Conservation (phyloP, 2,113 vertebrate genomes). For the Parus major region DNA sequence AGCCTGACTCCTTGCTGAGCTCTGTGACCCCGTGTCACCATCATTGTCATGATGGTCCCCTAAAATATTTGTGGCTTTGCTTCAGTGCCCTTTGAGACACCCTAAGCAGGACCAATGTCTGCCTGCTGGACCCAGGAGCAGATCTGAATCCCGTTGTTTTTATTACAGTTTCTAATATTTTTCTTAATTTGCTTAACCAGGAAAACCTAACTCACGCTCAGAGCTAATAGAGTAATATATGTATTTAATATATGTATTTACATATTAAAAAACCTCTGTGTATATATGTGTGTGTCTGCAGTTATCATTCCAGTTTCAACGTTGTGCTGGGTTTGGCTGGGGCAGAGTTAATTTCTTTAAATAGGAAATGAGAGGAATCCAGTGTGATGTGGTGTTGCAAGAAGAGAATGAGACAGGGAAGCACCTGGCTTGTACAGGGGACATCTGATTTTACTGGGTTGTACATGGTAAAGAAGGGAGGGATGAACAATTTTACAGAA, state of each 20-base stretch:
- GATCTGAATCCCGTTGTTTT: neutral
- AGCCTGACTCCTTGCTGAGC: neutral
- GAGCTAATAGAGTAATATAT: neutral
- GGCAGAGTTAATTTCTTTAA: neutral
- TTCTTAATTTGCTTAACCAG: neutral
- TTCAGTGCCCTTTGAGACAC: neutral
- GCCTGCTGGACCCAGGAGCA: neutral
- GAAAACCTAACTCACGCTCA: neutral
- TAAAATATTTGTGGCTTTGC: neutral
- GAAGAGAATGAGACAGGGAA: neutral
- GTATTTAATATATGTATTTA: rapidly evolving
- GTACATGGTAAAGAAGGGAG: neutral
- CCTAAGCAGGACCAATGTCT: neutral
- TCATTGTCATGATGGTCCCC: neutral
- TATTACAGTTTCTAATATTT: neutral
- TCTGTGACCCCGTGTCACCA: neutral
- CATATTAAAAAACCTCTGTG: rapidly evolving
- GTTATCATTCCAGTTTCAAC: neutral
- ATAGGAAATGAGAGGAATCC: neutral
- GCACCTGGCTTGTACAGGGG: neutral
- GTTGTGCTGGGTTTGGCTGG: neutral
- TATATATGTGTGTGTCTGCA: neutral
- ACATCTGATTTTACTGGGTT: neutral
- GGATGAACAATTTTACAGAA: neutral
- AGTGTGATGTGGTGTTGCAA: neutral